A percentile compares a stretch with the other conserved stretches of the same genome.
Conservation (phyloP, 2,888 invertebrate species). For the Meghimatium bilineatum region DNA sequence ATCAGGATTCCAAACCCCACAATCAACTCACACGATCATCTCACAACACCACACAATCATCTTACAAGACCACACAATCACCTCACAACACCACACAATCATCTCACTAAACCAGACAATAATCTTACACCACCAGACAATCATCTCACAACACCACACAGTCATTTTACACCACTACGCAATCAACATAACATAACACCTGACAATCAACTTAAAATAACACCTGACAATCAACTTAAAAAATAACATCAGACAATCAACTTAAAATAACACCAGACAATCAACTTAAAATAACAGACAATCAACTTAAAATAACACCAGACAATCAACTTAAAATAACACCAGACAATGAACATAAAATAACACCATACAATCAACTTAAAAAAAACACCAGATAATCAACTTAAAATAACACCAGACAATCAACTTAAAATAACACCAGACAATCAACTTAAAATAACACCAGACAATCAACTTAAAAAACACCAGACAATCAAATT, state of each 20-base stretch:
- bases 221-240: neutral
- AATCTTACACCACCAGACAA: no score
- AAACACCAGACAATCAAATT: no score
- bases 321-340: no score
- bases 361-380: neutral
- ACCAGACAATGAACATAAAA: neutral
- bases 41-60: neutral
- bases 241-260: neutral
- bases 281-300: neutral
- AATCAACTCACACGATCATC: no score
- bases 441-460: neutral
- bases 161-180: neutral
- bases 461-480: neutral
- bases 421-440: no score
- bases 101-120: neutral
- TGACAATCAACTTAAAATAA: no score
- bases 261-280: neutral
- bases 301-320: constrained; percentile 10
- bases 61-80: no score
- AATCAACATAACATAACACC: no score
- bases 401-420: no score
- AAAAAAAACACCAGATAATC: neutral
- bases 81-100: neutral
- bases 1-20: no score
- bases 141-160: neutral